Evolutionary conservation across 2,888 invertebrate genomes (phyloP).

Genomic region (Meiosimyza platycephala): DNA sequence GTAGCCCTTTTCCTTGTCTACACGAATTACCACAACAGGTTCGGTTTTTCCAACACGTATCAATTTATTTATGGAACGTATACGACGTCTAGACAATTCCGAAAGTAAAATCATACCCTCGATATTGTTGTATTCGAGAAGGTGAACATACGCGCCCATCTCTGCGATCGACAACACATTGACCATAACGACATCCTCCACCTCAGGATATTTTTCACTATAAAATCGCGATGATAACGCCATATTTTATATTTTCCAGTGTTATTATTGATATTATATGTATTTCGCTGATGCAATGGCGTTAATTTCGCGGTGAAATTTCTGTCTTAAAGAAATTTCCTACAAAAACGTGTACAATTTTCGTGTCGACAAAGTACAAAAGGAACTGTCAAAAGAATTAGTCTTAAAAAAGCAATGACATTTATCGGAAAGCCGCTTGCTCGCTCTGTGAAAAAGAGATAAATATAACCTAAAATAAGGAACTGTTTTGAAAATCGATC

Average conservation of each 20-base stretch:
- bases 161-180: conserved; percentile 98
- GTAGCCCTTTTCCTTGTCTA: conserved; percentile 99
- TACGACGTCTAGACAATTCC: conserved; percentile 97
- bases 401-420: conserved; percentile 24
- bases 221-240: conserved; percentile 97
- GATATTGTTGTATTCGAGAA: conserved; percentile 98
- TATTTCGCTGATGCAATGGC: conserved; percentile 41
- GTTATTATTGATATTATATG: conserved; percentile 20
- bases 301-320: conserved; percentile 31
- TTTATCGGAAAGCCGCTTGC: conserved; percentile 15
- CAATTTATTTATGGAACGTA: conserved; percentile 98
- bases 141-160: conserved; percentile 99
- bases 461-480: no score
- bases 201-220: conserved; percentile 95
- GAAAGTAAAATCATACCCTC: conserved; percentile 99
- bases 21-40: conserved; percentile 98
- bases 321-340: conserved; percentile 38
- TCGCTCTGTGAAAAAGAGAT: no score
- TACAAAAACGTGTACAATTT: conserved; percentile 59
- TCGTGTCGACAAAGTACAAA: conserved; percentile 35
- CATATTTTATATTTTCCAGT: conserved; percentile 68
- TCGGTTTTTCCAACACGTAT: conserved; percentile 98
- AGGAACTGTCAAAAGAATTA: conserved; percentile 39
- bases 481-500: conserved; percentile 14
- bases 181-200: conserved; percentile 99